phyloP scores from a whole-genome alignment of 2,113 vertebrate species.

The Apistogramma diplotaenia region DNA sequence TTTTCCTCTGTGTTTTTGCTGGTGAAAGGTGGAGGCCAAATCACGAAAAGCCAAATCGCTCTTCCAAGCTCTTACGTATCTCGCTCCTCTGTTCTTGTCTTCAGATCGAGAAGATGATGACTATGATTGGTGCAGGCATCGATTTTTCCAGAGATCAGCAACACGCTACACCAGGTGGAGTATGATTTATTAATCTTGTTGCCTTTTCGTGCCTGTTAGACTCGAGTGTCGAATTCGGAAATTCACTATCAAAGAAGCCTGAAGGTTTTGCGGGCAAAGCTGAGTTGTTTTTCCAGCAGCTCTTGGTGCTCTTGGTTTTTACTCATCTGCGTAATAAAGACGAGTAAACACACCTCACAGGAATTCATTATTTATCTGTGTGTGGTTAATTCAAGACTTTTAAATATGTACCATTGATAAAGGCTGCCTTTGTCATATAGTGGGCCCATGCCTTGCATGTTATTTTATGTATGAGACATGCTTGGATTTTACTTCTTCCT shows the following conservation, averaged over 20 bases:
- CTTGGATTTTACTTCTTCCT: neutral
- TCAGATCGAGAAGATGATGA: constrained; percentile 99
- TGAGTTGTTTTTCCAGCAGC: neutral
- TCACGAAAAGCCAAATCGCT: neutral
- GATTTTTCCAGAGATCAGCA: constrained; percentile 95
- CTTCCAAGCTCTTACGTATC: constrained; percentile 9
- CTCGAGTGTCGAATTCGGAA: neutral
- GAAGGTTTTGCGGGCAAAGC: neutral
- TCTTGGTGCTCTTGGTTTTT: too few species aligned
- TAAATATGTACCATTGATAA: neutral
- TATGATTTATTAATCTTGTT: neutral
- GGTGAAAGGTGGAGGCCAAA: constrained; percentile 37
- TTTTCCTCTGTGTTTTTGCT: constrained; percentile 20
- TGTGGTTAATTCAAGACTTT: neutral
- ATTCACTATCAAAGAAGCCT: neutral
- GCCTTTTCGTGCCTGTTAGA: neutral
- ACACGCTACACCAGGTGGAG: constrained; percentile 86
- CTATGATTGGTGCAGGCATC: constrained; percentile 95
- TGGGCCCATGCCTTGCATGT: neutral
- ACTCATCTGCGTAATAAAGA: neutral
- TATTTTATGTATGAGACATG: too few species aligned
- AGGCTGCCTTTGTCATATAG: neutral
- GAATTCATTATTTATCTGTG: neutral
- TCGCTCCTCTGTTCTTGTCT: constrained; percentile 46
- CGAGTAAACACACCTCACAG: neutral